Percentiles rank a stretch among this genome's conserved stretches.
Conservation (phyloP, 2,888 invertebrate species). For the Melieria picta region DNA sequence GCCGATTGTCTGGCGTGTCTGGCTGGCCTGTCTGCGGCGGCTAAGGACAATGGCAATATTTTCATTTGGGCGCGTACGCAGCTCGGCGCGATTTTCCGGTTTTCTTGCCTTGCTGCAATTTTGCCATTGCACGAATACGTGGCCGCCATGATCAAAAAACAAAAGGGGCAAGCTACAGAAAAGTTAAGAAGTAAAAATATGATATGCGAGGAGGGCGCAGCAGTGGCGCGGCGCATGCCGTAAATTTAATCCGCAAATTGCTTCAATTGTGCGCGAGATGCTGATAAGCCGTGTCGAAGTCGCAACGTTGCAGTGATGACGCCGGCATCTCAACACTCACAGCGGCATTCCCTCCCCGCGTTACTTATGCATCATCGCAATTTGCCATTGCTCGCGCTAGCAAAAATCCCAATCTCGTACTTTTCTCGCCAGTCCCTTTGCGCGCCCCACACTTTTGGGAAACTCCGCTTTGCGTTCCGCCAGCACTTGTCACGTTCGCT, state of each 20-base stretch:
- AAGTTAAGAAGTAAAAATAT: conserved; percentile 11
- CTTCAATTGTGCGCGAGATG: conserved; percentile 52
- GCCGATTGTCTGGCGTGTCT: no score
- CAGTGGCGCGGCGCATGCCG: conserved; percentile 11
- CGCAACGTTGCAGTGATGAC: neutral
- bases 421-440: no score
- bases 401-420: no score
- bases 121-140: conserved; percentile 1
- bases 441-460: no score
- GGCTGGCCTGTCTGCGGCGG: no score
- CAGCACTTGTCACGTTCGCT: neutral
- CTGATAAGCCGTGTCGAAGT: conserved; percentile 58
- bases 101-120: neutral
- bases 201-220: conserved; percentile 18
- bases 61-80: neutral
- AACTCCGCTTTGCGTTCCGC: no score
- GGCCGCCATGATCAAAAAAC: neutral
- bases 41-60: neutral
- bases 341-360: no score
- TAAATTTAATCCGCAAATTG: conserved; percentile 55
- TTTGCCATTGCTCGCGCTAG: no score
- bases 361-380: no score
- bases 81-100: neutral
- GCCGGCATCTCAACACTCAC: no score
- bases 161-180: neutral